Percentiles rank a stretch among this genome's conserved stretches.
These are phyloP conservation scores for Orthosia cruda DNA, from an alignment of 2,888 invertebrate genomes.

Conservation along the genomic window DNA sequence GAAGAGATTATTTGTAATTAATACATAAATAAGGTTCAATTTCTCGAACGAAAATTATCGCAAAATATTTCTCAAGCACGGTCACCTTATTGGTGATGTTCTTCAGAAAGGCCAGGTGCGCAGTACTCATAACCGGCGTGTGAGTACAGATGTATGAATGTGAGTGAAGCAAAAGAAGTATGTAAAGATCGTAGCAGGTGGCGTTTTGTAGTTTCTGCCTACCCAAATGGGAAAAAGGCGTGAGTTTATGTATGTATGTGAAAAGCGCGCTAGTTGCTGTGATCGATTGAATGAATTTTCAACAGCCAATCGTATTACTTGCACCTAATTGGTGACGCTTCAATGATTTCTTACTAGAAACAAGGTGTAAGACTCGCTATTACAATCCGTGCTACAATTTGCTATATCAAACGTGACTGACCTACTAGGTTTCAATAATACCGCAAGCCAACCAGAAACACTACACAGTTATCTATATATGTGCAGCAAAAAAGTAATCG, in stretches of 20 bases:
- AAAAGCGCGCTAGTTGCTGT: not conserved
- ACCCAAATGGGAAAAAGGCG: too few species aligned
- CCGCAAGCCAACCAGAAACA: not conserved
- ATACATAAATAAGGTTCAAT: not conserved
- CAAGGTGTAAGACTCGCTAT: not conserved
- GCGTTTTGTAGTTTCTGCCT: too few species aligned
- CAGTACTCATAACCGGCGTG: too few species aligned
- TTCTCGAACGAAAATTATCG: not conserved
- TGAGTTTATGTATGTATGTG: too few species aligned
- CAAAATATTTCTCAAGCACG: too few species aligned
- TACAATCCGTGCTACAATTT: conserved; percentile 2
- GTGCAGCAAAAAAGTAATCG: not conserved
- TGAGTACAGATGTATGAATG: too few species aligned
- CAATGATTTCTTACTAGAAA: not conserved
- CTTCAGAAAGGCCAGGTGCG: too few species aligned
- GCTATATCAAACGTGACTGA: conserved; percentile 19
- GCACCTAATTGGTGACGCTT: not conserved
- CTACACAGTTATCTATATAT: not conserved
- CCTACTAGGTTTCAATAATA: conserved; percentile 1
- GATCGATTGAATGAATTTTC: not conserved
- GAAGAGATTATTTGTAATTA: too few species aligned
- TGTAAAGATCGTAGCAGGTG: too few species aligned
- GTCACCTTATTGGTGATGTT: too few species aligned
- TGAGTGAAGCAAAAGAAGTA: too few species aligned
- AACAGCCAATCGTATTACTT: too few species aligned